phyloP scores from a whole-genome alignment of 2,888 invertebrate genomes.

The Thelaira solivaga region DNA sequence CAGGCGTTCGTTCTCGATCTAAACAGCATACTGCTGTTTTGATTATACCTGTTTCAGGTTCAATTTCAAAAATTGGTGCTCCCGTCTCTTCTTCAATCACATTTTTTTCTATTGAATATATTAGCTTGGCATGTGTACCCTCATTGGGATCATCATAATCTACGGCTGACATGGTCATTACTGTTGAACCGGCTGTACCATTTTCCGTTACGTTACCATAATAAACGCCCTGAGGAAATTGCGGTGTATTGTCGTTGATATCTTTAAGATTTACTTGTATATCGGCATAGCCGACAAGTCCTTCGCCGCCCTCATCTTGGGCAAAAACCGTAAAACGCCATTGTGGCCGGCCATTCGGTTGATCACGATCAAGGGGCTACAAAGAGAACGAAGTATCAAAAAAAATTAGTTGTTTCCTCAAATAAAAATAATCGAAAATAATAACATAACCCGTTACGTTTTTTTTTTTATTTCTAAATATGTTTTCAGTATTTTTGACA shows the following conservation, averaged over 20 bases:
- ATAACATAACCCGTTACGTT: too few species aligned
- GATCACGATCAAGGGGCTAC: slow-evolving; percentile 95
- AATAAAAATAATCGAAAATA: neutral
- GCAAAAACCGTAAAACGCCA: slow-evolving; percentile 97
- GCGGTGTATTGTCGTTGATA: slow-evolving; percentile 97
- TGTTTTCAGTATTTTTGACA: too few species aligned
- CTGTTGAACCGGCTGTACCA: slow-evolving; percentile 96
- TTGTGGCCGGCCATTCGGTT: slow-evolving; percentile 95
- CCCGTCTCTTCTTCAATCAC: slow-evolving; percentile 97
- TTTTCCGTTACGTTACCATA: slow-evolving; percentile 97
- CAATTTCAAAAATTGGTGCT: slow-evolving; percentile 96
- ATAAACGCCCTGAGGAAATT: slow-evolving; percentile 95
- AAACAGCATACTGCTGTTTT: slow-evolving; percentile 96
- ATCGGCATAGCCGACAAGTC: slow-evolving; percentile 96
- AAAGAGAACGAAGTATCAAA: slow-evolving; percentile 65
- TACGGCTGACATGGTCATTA: slow-evolving; percentile 98
- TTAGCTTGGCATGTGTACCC: slow-evolving; percentile 94
- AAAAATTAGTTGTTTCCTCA: neutral
- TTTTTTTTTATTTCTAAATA: too few species aligned
- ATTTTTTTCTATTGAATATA: slow-evolving; percentile 97
- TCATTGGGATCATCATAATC: slow-evolving; percentile 98
- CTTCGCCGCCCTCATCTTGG: slow-evolving; percentile 96
- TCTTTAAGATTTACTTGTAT: slow-evolving; percentile 97
- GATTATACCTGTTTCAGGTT: slow-evolving; percentile 95
- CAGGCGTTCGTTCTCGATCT: slow-evolving; percentile 94